Percentiles rank a stretch among this genome's conserved stretches.
Conservation (phyloP, 92 coral and sea anemone genomes). For the Epizoanthus illoricatus region DNA sequence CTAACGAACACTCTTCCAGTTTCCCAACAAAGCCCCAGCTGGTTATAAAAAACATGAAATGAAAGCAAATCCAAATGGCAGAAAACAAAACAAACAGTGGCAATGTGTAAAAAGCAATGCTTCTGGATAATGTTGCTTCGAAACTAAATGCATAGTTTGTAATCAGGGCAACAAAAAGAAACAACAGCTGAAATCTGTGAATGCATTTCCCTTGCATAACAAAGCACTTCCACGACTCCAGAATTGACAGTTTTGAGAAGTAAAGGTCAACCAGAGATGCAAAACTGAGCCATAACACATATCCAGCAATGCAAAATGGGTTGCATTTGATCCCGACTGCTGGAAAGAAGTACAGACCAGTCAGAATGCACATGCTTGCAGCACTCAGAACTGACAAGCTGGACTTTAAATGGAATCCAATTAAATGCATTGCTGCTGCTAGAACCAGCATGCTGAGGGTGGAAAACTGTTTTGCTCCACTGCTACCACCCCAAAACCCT, state of each 20-base stretch:
- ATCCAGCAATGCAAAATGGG: constrained; percentile 85
- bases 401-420: constrained; percentile 91
- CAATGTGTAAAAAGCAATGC: constrained; percentile 68
- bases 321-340: constrained; percentile 85
- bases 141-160: constrained; percentile 64
- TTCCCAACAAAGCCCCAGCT: constrained; percentile 94
- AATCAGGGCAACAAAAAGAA: constrained; percentile 49
- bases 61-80: constrained; percentile 82
- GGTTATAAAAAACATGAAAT: constrained; percentile 82
- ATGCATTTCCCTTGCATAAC: constrained; percentile 73
- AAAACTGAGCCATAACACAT: constrained; percentile 77
- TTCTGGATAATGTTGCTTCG: constrained; percentile 66
- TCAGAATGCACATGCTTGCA: constrained; percentile 59
- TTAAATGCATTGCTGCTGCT: constrained; percentile 74
- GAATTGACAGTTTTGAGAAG: constrained; percentile 81
- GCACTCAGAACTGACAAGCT: constrained; percentile 80
- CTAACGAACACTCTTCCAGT: constrained; percentile 87
- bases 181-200: constrained; percentile 69
- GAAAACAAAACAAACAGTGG: constrained; percentile 76
- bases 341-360: constrained; percentile 84
- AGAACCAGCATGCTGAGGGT: constrained; percentile 64
- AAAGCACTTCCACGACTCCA: constrained; percentile 89
- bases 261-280: constrained; percentile 84
- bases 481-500: constrained; percentile 83
- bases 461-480: constrained; percentile 75